Base-by-base conservation (phyloP, 2,888 invertebrate genomes). In the Sycophila texana region DNA sequence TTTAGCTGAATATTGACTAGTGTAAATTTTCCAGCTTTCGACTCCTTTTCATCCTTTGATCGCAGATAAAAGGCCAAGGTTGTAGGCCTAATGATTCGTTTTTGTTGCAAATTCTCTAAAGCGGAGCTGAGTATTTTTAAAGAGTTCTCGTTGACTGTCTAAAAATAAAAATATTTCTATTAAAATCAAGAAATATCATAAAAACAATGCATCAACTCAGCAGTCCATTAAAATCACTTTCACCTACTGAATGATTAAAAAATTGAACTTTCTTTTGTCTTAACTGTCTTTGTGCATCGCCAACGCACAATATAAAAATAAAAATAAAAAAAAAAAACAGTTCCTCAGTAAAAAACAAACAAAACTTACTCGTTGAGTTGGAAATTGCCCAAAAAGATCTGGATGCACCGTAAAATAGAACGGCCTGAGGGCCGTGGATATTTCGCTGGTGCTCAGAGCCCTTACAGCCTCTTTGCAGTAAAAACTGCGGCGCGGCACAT, bases 331-430 rank as follows among this genome's bases (percentile, higher is more conserved):
- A 13, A 12, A 16, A 68, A 51, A 65, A 7, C 18, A 71, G 30
- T 39, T 3, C 1, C 26, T 3, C 0, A 58, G 26, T 18, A 20
- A 47, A 53, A 12, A 60, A 26, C 7, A 60, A 47, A n/a, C 18
- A 39, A 53, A 81, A 86, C 91, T 91, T 92, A 97, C 97, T 90
- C 96, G 93, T 92, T 98, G 96, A 87, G 94, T 94, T 53, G 98
- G 98, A 92, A 95, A 95, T 91, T 96, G 95, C 74, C 97, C 97
- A 92, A 98, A 98, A 65, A 98, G 92, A 92, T 98, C 98, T 14
- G 98, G 98, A 92, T 98, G 98, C 3, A 98, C 98, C 79, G 95
- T 95, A 90, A 98, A 98, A 91, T 98, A 98, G 91, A 98, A 98
- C 5, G 98, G 98, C 80, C 98, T 92, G 65, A 98, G 91, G 0